These are phyloP conservation scores for Euphydryas editha DNA, from an alignment of 2,888 invertebrate species.

Conservation along the genomic window DNA sequence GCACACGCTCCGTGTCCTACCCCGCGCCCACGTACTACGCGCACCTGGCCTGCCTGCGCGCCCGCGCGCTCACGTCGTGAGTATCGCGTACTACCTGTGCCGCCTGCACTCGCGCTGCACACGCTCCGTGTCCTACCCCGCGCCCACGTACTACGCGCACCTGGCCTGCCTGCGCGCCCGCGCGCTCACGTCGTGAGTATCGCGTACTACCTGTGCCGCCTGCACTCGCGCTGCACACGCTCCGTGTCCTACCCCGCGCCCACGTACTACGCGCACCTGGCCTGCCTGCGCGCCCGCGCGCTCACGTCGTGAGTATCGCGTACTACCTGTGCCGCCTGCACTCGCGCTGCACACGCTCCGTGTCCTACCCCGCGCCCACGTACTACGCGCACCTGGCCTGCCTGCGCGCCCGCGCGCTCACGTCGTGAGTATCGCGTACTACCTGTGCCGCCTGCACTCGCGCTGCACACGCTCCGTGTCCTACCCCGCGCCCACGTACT, in stretches of 20 bases:
- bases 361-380: constrained; percentile 94
- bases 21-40: constrained; percentile 95
- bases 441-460: no score
- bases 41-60: constrained; percentile 93
- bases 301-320: neutral
- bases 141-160: no score
- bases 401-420: constrained; percentile 79
- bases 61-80: constrained; percentile 84
- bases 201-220: no score
- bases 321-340: constrained; percentile 89
- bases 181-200: no score
- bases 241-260: no score
- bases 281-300: no score
- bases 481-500: no score
- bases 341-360: constrained; percentile 66
- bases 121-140: constrained; percentile 87
- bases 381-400: constrained; percentile 90
- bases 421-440: no score
- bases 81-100: constrained; percentile 88
- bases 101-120: constrained; percentile 67
- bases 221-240: no score
- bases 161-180: no score
- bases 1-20: constrained; percentile 92
- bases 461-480: no score
- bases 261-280: no score